Evolutionary conservation across 2,797 vertebrate species (phyloP).

Genomic region (Poeciliopsis presidionis): DNA sequence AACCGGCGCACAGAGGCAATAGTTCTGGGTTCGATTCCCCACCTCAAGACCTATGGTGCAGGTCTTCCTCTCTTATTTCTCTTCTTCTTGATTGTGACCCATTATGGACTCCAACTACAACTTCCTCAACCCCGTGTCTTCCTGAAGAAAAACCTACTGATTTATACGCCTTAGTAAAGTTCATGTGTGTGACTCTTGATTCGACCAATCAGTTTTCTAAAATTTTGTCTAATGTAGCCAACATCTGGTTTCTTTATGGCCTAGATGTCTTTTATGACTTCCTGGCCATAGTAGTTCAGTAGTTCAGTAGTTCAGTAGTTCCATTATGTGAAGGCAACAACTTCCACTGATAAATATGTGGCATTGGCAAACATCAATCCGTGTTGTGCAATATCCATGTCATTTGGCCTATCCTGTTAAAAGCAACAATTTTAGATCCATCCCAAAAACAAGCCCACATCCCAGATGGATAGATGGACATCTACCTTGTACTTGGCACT

Average conservation of each 20-base stretch:
- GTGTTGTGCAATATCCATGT: not conserved
- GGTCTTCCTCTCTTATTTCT: not conserved
- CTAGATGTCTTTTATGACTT: not conserved
- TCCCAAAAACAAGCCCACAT: not conserved
- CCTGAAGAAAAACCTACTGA: not conserved
- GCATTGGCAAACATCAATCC: not conserved
- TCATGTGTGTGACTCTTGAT: not conserved
- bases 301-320: not conserved
- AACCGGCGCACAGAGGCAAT: not conserved
- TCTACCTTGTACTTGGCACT: constrained; percentile 89
- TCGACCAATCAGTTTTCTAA: not conserved
- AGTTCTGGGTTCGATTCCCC: not conserved
- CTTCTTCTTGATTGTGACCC: not conserved
- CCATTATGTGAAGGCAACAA: not conserved
- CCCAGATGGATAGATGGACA: not conserved
- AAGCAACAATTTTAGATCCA: not conserved
- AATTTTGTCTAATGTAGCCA: not conserved
- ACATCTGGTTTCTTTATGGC: not conserved
- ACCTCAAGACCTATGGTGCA: not conserved
- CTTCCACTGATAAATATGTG: not conserved
- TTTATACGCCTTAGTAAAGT: not conserved
- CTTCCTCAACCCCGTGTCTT: not conserved
- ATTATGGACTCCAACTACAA: not conserved
- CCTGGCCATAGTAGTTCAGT: too few species aligned
- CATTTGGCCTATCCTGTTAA: not conserved